These are phyloP conservation scores for Catajapyx aquilonaris DNA, from an alignment of 1,140 invertebrate genomes.

Conservation along the genomic window DNA sequence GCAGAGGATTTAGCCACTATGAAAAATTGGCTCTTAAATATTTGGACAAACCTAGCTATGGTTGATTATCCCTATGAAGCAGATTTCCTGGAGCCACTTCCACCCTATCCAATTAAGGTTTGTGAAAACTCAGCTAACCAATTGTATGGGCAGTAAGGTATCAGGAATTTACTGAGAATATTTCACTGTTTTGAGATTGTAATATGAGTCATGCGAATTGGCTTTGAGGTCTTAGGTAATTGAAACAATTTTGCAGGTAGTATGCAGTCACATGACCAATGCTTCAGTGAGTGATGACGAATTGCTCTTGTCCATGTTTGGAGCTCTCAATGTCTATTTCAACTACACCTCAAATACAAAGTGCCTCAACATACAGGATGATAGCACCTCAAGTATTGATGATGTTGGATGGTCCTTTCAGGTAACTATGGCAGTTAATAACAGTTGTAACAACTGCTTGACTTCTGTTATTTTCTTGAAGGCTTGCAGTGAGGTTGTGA, in stretches of 20 bases:
- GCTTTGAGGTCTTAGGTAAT: too few species aligned
- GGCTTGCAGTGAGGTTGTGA: conserved; percentile 89
- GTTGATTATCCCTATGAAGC: conserved; percentile 77
- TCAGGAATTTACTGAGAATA: too few species aligned
- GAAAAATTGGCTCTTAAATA: conserved; percentile 35
- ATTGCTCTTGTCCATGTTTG: conserved; percentile 35
- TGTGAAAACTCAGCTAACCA: too few species aligned
- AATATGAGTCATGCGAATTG: too few species aligned
- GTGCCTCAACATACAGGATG: conserved; percentile 34
- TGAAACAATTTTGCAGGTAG: conserved; percentile 27
- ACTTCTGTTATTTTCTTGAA: conserved; percentile 24
- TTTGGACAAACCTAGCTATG: conserved; percentile 70
- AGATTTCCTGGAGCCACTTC: conserved; percentile 58
- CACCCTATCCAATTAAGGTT: conserved; percentile 60
- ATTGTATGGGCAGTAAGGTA: too few species aligned
- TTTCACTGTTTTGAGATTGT: too few species aligned
- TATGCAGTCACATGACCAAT: conserved; percentile 31
- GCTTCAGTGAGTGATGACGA: conserved; percentile 24
- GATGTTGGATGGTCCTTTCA: conserved; percentile 55
- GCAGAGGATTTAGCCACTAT: conserved; percentile 28
- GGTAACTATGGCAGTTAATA: conserved; percentile 21
- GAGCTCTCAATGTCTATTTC: conserved; percentile 48
- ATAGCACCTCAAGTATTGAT: conserved; percentile 31
- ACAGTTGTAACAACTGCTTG: too few species aligned
- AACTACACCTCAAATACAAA: conserved; percentile 53